Conservation (phyloP, 2,888 invertebrate species). For the Synanthedon formicaeformis region DNA sequence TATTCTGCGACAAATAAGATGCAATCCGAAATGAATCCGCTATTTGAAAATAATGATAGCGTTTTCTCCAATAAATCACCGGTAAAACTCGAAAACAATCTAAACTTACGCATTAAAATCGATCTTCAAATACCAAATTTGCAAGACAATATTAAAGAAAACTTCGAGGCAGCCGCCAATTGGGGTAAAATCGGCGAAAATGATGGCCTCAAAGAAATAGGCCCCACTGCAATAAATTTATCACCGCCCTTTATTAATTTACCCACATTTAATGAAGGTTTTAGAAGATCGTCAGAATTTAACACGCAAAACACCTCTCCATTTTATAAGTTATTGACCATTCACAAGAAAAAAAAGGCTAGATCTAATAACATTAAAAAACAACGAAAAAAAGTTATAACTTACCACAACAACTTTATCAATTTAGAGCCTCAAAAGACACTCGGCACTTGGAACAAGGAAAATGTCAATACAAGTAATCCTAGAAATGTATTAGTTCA, state of each 20-base stretch:
- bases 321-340: constrained; percentile 35
- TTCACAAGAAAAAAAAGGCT: constrained; percentile 54
- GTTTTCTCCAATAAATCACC: constrained; percentile 7
- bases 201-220: background rate
- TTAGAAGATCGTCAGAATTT: constrained; percentile 16
- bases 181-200: constrained; percentile 10
- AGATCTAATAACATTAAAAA: constrained; percentile 37
- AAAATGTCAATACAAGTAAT: constrained; percentile 13
- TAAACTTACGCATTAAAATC: constrained; percentile 49
- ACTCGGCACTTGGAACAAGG: constrained; percentile 17
- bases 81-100: constrained; percentile 24
- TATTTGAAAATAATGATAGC: background rate
- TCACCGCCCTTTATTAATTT: constrained; percentile 40
- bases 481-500: background rate
- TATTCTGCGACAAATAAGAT: too few species aligned
- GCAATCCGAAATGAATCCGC: too few species aligned
- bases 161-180: constrained; percentile 5
- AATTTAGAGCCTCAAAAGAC: constrained; percentile 29
- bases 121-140: constrained; percentile 48
- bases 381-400: constrained; percentile 43
- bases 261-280: constrained; percentile 38
- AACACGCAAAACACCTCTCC: constrained; percentile 24
- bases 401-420: constrained; percentile 30
- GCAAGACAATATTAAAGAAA: constrained; percentile 19
- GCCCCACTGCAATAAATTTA: constrained; percentile 21